phyloP scores from a whole-genome alignment of 2,113 vertebrate genomes.

The Psophia crepitans region DNA sequence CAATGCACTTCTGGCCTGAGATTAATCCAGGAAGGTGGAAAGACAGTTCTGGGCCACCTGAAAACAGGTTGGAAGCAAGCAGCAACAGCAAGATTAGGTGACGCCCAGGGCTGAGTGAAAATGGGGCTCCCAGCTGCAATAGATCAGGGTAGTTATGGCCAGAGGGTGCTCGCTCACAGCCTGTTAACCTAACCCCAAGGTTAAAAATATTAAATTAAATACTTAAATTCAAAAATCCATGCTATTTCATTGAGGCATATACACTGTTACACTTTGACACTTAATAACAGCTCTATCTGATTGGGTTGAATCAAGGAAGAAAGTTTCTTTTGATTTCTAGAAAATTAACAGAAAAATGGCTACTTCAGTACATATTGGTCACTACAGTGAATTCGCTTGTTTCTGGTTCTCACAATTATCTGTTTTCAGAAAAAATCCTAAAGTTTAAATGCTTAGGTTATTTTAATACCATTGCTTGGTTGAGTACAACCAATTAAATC shows the following conservation, averaged over 20 bases:
- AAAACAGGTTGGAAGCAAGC: background rate
- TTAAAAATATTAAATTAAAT: background rate
- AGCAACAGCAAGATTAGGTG: background rate
- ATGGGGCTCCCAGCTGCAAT: accelerated
- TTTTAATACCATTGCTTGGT: no score
- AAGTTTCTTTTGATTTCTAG: background rate
- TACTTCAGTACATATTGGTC: background rate
- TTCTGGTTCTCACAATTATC: background rate
- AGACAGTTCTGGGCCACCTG: background rate
- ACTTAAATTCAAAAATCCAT: background rate
- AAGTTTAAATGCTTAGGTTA: no score
- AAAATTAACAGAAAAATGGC: background rate
- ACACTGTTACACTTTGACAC: background rate
- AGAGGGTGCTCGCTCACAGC: background rate
- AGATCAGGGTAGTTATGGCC: background rate
- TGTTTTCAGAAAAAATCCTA: background rate
- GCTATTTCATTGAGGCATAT: background rate
- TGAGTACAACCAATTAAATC: no score
- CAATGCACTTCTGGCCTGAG: background rate
- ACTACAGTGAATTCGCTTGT: background rate
- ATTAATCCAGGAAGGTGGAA: background rate
- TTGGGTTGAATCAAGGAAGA: background rate
- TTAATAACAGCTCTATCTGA: background rate
- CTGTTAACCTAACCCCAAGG: background rate
- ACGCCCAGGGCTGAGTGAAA: background rate